A percentile compares a stretch with the other conserved stretches of the same genome.
phyloP scores from a whole-genome alignment of 2,113 vertebrate species.

The Pteropus alecto region DNA sequence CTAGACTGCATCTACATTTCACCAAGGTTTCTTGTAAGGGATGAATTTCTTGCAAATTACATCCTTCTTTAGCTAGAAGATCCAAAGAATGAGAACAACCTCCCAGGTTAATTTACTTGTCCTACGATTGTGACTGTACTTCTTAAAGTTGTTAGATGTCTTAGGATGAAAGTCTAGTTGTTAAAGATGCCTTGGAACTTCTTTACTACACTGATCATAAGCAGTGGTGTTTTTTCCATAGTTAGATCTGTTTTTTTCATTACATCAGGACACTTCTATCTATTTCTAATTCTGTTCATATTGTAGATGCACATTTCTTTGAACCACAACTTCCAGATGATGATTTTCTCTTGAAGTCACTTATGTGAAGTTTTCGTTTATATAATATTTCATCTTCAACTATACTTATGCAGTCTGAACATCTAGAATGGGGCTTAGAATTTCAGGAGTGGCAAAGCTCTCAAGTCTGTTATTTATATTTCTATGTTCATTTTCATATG shows the following conservation, averaged over 20 bases:
- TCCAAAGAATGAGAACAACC: constrained; percentile 90
- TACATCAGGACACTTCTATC: constrained; percentile 87
- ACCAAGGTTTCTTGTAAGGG: constrained; percentile 73
- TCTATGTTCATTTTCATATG: not conserved
- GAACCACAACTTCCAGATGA: constrained; percentile 92
- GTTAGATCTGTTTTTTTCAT: constrained; percentile 90
- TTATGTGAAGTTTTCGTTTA: constrained; percentile 86
- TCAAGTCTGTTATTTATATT: not conserved
- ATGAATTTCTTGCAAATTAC: constrained; percentile 82
- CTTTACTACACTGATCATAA: constrained; percentile 88
- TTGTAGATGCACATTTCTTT: constrained; percentile 79
- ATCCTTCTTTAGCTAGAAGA: constrained; percentile 82
- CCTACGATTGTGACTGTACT: constrained; percentile 92
- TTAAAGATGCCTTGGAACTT: constrained; percentile 89
- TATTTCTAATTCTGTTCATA: constrained; percentile 85
- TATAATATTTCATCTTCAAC: constrained; percentile 88
- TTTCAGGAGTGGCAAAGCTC: constrained; percentile 92
- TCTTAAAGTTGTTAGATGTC: constrained; percentile 92
- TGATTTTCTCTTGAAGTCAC: constrained; percentile 86
- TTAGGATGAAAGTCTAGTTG: constrained; percentile 88
- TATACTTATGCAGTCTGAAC: constrained; percentile 86
- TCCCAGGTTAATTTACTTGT: constrained; percentile 94
- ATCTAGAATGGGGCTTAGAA: constrained; percentile 81
- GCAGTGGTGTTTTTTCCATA: constrained; percentile 91
- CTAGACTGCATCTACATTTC: constrained; percentile 83